A percentile compares a stretch with the other conserved stretches of the same genome.
phyloP scores from a whole-genome alignment of 1,140 invertebrate genomes.

The Conus ventricosus region DNA sequence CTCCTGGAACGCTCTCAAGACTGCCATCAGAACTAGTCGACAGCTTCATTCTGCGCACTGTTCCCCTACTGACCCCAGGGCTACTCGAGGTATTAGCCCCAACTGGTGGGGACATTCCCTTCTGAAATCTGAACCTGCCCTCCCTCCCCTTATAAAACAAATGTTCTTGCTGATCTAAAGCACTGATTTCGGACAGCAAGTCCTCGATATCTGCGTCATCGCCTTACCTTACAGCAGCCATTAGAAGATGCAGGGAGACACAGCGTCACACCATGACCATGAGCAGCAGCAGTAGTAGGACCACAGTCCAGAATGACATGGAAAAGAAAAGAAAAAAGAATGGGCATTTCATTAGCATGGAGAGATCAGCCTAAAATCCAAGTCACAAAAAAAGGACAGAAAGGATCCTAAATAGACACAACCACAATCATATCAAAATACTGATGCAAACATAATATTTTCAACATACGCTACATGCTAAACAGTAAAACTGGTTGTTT shows the following conservation, averaged over 20 bases:
- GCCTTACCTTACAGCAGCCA: constrained; percentile 72
- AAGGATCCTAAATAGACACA: not conserved
- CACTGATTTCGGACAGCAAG: constrained; percentile 23
- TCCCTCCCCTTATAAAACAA: not conserved
- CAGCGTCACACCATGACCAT: not conserved
- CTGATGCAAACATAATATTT: not conserved
- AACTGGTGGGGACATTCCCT: not conserved
- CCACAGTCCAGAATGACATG: not conserved
- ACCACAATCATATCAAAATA: not conserved
- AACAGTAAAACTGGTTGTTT: no score
- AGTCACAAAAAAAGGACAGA: not conserved
- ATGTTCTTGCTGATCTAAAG: constrained; percentile 26
- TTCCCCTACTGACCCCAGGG: not conserved
- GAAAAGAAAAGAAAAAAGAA: not conserved
- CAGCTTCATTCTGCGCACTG: not conserved
- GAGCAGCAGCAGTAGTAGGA: not conserved
- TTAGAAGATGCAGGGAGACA: constrained; percentile 28
- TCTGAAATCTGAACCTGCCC: not conserved
- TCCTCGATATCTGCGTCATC: constrained; percentile 53
- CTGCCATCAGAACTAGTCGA: not conserved
- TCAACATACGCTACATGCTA: no score
- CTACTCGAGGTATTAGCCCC: not conserved
- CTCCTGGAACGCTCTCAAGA: not conserved
- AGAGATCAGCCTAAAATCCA: not conserved
- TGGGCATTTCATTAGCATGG: constrained; percentile 19